Evolutionary conservation across 1,140 invertebrate species (phyloP), one percentile per base, ranked within the genome.

Genomic region (Zophobas morio): DNA sequence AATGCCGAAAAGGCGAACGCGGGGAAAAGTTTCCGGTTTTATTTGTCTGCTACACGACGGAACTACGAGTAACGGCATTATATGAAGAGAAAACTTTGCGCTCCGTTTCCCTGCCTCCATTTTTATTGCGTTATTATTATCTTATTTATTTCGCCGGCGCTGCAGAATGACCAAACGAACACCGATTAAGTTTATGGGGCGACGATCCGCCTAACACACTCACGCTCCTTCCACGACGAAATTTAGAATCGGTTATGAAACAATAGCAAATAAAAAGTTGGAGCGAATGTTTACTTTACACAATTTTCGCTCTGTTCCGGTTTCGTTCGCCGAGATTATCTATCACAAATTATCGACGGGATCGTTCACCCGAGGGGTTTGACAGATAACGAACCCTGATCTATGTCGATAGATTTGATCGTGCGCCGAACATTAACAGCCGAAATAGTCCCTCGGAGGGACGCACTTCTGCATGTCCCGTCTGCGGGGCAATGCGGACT

Each of bases 11-110:
- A 33, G 60, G n/a, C 60, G 33, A 42, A 66, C 60, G 40, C 6
- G 60, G 39, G 60, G 33, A 66, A 66, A 66, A 66, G 60, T 66
- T 66, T 66, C n/a, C 60, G 35, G 53, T 66, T 66, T 66, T 66
- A 66, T 66, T 66, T 66, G 60, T 66, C 39, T 66, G 35, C 37
- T 39, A 66, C 60, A 66, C 42, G 32, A 47, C 60, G 42, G 33
- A 66, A 66, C 60, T 66, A 32, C 39, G 56, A 60, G 37, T 66
- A 66, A 66, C 37, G 40, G 60, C 60, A 66, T 66, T 66, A 66
- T 42, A 66, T 36, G 34, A 39, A 60, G n/a, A 60, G 60, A 66
- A 66, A 66, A 66, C 60, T 66, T 66, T 46, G 37, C 60, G 36
- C 51, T 54, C 36, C 36, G 56, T 60, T 60, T 60, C 56, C 4